Evolutionary conservation across 2,888 invertebrate genomes (phyloP), one percentile per base, ranked within the genome.

Genomic region (Smittia aterrima): DNA sequence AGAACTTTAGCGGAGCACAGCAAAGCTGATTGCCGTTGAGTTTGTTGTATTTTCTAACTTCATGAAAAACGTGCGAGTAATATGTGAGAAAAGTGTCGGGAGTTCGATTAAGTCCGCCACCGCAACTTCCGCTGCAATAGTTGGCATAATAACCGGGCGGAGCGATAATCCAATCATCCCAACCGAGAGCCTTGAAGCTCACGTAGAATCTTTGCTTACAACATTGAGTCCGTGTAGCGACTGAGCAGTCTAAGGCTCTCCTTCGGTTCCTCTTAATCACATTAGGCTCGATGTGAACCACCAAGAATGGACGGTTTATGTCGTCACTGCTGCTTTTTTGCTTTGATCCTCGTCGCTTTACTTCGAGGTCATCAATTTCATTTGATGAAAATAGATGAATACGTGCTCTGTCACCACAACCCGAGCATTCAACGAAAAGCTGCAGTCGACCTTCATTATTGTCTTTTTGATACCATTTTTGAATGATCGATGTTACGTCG

Each of bases 91-190:
- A 92, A 75, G 93, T 90, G 81, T 92, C 92, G 27, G 92, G 92
- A 66, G 92, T 91, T 75, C 92, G 87, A 79, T 89, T 90, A 7
- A 88, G 86, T 58, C 91, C 90, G 18, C 32, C 54, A 24, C 86
- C 86, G 84, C 96, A 96, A 80, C 92, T 92, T 77, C 96, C 96
- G 79, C 92, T 89, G 84, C 96, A 96, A 84, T 95, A 95, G 84
- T 96, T 96, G 75, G 96, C 95, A 84, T 92, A 93, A 85, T 96
- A 96, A 78, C 95, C 95, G 79, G 90, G 88, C 27, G 93, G 93
- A 77, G 92, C 92, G 78, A 95, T 92, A 80, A 95, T 94, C 95
- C 95, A 95, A 85, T 95, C 94, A 84, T 95, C 93, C 96, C 95
- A 96, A 78, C 95, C 95, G 71, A 96, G 86, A 79, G 92, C 90